Evolutionary conservation across 1,140 invertebrate genomes (phyloP).

Genomic region (Sitophilus oryzae): DNA sequence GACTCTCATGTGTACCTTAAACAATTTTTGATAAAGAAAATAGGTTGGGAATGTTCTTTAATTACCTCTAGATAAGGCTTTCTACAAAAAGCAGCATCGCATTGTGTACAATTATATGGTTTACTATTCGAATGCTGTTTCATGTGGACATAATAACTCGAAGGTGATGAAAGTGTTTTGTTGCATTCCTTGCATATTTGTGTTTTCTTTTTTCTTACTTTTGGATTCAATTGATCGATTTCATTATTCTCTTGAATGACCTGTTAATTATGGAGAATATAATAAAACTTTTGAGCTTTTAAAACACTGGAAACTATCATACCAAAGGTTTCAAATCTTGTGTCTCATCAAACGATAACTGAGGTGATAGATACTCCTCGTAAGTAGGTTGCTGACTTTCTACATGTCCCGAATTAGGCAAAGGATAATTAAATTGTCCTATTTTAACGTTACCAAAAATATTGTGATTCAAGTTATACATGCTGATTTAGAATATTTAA

Average conservation of each 20-base stretch:
- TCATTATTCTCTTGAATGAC: not conserved
- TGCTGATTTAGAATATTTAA: too few relatives aligned
- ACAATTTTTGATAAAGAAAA: constrained; percentile 2
- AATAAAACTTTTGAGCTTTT: not conserved
- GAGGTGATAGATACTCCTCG: not conserved
- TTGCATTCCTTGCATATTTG: constrained; percentile 71
- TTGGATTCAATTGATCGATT: not conserved
- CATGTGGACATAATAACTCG: constrained; percentile 75
- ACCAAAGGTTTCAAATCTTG: not conserved
- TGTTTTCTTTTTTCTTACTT: constrained; percentile 46
- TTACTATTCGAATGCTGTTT: constrained; percentile 72
- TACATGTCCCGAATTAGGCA: constrained; percentile 3
- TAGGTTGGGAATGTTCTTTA: not conserved
- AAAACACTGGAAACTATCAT: not conserved
- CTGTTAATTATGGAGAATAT: not conserved
- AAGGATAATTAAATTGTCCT: constrained; percentile 21
- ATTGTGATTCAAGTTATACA: too few relatives aligned
- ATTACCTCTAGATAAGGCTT: constrained; percentile 57
- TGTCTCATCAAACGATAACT: not conserved
- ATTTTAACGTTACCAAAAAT: constrained; percentile 17
- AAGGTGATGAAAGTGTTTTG: constrained; percentile 66
- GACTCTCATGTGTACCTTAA: constrained; percentile 63
- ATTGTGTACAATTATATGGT: constrained; percentile 69
- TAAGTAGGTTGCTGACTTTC: not conserved
- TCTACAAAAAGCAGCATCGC: constrained; percentile 58